These are phyloP conservation scores for Carpatolechia fugitivella DNA, from an alignment of 2,888 invertebrate species.

Conservation along the genomic window DNA sequence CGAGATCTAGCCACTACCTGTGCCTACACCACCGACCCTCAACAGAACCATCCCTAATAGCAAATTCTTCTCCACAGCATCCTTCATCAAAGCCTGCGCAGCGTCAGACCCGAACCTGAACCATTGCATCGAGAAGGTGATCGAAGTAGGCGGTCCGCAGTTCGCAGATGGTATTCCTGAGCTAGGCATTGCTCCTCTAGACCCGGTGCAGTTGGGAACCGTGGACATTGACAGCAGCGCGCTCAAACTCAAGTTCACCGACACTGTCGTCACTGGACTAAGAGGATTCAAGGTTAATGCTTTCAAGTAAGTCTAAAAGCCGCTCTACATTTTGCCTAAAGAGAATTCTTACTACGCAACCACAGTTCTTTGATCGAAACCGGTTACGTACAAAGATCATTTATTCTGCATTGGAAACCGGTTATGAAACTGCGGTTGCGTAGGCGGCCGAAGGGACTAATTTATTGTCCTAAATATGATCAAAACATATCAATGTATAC, in stretches of 20 bases:
- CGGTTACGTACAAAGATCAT: no score
- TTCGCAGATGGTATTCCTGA: slow-evolving; percentile 70
- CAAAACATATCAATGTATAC: no score
- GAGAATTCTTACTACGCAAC: no score
- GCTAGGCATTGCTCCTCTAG: slow-evolving; percentile 67
- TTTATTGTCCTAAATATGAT: no score
- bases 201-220: slow-evolving; percentile 68
- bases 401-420: no score
- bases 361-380: no score
- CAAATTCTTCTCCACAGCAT: slow-evolving; percentile 44
- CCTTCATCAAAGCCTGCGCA: slow-evolving; percentile 69
- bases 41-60: neutral
- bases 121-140: slow-evolving; percentile 56
- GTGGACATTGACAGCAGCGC: slow-evolving; percentile 66
- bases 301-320: slow-evolving; percentile 55
- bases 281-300: slow-evolving; percentile 56
- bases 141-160: slow-evolving; percentile 44
- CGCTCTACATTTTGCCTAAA: no score
- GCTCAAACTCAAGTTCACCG: slow-evolving; percentile 62
- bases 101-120: slow-evolving; percentile 62
- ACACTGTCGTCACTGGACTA: slow-evolving; percentile 69
- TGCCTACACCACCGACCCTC: no score
- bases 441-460: no score
- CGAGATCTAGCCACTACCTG: no score
- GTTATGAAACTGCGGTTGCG: no score